Percentiles rank a stretch among this genome's conserved stretches.
phyloP scores from a whole-genome alignment of 2,888 invertebrate genomes.

The Dryomyza anilis region DNA sequence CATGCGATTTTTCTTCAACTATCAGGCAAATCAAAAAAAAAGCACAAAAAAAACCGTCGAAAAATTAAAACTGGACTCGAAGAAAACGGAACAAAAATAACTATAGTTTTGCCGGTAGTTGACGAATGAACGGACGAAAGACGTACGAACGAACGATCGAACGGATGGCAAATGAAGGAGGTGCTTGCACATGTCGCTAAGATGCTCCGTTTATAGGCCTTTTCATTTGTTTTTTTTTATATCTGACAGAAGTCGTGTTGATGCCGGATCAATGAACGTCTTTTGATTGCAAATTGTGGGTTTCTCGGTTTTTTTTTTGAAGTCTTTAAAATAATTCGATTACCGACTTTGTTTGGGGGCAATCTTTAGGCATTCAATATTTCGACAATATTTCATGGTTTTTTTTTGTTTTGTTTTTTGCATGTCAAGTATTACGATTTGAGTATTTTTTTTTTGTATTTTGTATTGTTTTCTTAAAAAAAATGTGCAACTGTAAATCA shows the following conservation, averaged over 20 bases:
- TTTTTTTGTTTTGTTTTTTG: too few relatives aligned
- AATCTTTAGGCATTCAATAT: too few relatives aligned
- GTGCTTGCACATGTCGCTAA: slow-evolving; percentile 18
- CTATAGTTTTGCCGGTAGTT: too few relatives aligned
- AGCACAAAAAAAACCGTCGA: background rate
- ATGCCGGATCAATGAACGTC: slow-evolving; percentile 24
- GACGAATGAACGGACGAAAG: background rate
- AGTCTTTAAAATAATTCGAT: too few relatives aligned
- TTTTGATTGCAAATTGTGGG: background rate
- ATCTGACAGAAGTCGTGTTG: background rate
- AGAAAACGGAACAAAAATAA: slow-evolving; percentile 1
- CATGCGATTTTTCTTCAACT: slow-evolving; percentile 11
- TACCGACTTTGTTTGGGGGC: too few relatives aligned
- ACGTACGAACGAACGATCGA: background rate
- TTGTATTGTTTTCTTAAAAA: too few relatives aligned
- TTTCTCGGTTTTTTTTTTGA: too few relatives aligned
- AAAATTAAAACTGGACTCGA: background rate
- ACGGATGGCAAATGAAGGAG: background rate
- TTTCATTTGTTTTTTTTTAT: background rate
- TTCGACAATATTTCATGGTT: too few relatives aligned
- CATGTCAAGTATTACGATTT: too few relatives aligned
- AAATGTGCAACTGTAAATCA: too few relatives aligned
- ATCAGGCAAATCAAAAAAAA: background rate
- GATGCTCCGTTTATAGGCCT: background rate
- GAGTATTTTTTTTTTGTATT: too few relatives aligned